These are phyloP conservation scores for Zaprionus capensis DNA, from an alignment of 1,140 invertebrate genomes.

Conservation along the genomic window DNA sequence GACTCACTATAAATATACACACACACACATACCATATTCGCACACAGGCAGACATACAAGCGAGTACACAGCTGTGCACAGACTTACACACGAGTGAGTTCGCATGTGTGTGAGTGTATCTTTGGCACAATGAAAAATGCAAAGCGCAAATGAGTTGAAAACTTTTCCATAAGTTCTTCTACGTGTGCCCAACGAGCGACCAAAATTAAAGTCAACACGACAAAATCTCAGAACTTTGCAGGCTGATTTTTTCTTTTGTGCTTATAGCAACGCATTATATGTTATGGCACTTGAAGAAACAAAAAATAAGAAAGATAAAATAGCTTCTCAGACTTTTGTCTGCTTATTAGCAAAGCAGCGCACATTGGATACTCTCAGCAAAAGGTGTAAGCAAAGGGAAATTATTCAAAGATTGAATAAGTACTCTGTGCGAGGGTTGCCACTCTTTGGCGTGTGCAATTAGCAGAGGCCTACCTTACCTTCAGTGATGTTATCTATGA, in stretches of 20 bases:
- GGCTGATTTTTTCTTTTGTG: not conserved
- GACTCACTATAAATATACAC: constrained; percentile 72
- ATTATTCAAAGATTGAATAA: not conserved
- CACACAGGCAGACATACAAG: constrained; percentile 15
- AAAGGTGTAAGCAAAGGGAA: not conserved
- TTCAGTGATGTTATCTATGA: too few species aligned
- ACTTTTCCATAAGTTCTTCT: constrained; percentile 73
- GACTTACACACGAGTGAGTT: not conserved
- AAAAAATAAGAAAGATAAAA: constrained; percentile 13
- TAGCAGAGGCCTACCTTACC: too few species aligned
- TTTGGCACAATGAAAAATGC: constrained; percentile 77
- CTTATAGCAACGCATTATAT: constrained; percentile 14
- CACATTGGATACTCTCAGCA: not conserved
- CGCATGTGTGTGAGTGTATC: constrained; percentile 15
- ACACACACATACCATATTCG: constrained; percentile 4
- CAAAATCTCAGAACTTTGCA: constrained; percentile 47
- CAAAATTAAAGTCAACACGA: constrained; percentile 62
- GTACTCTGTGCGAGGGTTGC: not conserved
- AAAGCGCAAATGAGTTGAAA: constrained; percentile 82
- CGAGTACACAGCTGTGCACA: too few species aligned
- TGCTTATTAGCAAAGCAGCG: not conserved
- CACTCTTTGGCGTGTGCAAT: not conserved
- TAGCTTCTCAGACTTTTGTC: not conserved
- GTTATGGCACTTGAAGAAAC: constrained; percentile 32
- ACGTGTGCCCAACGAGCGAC: constrained; percentile 48